Base-by-base conservation (phyloP, 1,140 invertebrate species). In the Polypedilum pembai region DNA sequence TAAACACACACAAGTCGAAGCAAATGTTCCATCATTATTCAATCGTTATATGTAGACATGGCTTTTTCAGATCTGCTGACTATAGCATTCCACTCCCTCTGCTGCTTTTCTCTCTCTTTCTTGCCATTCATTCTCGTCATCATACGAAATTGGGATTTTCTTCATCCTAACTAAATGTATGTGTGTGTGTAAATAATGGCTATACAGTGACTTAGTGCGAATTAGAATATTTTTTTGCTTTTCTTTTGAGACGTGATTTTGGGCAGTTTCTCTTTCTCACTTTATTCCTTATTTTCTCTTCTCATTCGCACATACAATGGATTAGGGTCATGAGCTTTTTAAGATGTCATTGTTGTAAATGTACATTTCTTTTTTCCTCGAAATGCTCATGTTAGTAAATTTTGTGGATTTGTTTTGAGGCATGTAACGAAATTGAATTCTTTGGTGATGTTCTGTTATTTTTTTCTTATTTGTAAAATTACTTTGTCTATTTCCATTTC, bases 11-110 rank as follows among this genome's bases (percentile, higher is more conserved):
- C 45, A 56, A 56, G 45, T 56, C 45, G 45, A 20, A 18, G 65
- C 65, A 21, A 69, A 21, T 69, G 65, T 69, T 18, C 20, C 65
- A 69, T 69, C 65, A 69, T 69, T 69, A 20, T 69, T 69, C 65
- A 69, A 69, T 69, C 45, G 45, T 56, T n/a, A 12, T 56, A n/a
- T 12, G 12, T 56, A 56, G n/a, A 56, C 45, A 33, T 33, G 24
- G 24, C 24, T 3, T 33, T 33, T 33, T 56, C n/a, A 15, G 12
- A 15, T 56, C 12, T 56, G 45, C 45, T 56, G 45, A 56, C 45
- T 8, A 10, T 56, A 12, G 12, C 45, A 56, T n/a, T 56, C n/a
- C n/a, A n/a, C n/a, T 56, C 45, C 41, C 45, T 56, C n/a, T 56
- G 45, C 4, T 56, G 45, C n/a, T 56, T 56, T 56, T 10, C 45